These are phyloP conservation scores for Mythimna albipuncta DNA, from an alignment of 2,888 invertebrate species.

Conservation along the genomic window DNA sequence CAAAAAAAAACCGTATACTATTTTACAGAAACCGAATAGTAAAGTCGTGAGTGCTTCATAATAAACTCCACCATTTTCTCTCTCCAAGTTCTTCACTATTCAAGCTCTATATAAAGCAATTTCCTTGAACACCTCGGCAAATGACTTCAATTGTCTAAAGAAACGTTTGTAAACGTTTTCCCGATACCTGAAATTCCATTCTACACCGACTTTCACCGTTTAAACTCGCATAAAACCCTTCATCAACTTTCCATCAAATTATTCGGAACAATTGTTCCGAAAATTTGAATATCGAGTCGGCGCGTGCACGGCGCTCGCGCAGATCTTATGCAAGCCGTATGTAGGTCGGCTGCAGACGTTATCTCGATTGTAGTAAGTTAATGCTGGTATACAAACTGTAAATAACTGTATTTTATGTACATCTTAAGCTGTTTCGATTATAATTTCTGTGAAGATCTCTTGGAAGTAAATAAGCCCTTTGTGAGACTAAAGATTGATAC, in stretches of 20 bases:
- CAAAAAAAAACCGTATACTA: neutral
- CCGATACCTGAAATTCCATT: constrained; percentile 19
- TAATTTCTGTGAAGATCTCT: constrained; percentile 36
- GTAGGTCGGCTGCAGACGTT: constrained; percentile 72
- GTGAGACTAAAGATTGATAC: constrained; percentile 20
- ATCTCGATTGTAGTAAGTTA: constrained; percentile 67
- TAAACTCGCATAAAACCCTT: constrained; percentile 58
- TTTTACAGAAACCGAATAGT: constrained; percentile 3
- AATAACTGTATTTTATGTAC: constrained; percentile 65
- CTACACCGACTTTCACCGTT: constrained; percentile 48
- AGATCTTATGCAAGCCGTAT: constrained; percentile 73
- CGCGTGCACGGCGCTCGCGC: constrained; percentile 66
- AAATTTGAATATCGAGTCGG: constrained; percentile 72
- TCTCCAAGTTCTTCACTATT: neutral
- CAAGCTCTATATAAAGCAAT: constrained; percentile 3
- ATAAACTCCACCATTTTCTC: neutral
- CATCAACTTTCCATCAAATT: constrained; percentile 65
- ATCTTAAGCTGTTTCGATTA: constrained; percentile 56
- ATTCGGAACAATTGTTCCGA: constrained; percentile 65
- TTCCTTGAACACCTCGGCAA: constrained; percentile 2
- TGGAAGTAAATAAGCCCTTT: constrained; percentile 14
- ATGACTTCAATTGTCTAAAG: constrained; percentile 8
- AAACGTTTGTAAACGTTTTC: neutral
- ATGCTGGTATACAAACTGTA: constrained; percentile 60
- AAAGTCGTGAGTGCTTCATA: neutral